Conservation (phyloP, 2,888 invertebrate species). For the Plebejus argus region DNA sequence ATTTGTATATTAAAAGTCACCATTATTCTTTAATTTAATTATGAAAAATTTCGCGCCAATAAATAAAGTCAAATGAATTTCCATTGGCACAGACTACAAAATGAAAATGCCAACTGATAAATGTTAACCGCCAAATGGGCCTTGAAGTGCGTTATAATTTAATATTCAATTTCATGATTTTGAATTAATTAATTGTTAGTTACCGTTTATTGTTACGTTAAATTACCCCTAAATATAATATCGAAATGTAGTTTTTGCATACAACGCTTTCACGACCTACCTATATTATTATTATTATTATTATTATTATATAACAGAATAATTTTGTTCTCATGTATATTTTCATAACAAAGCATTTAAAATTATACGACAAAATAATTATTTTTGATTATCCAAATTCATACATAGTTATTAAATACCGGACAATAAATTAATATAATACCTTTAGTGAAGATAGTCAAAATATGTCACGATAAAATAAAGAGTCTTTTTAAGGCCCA, state of each 20-base stretch:
- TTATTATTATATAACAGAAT: no score
- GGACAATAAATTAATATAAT: no score
- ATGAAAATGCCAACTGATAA: constrained; percentile 20
- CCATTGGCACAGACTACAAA: constrained; percentile 25
- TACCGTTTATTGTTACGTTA: constrained; percentile 16
- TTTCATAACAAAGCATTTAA: no score
- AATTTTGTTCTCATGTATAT: no score
- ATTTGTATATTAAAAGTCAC: background rate
- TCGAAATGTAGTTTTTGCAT: constrained; percentile 11
- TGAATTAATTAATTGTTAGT: constrained; percentile 22
- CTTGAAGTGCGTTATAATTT: constrained; percentile 19
- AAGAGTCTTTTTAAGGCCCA: background rate
- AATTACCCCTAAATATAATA: background rate
- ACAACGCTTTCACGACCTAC: background rate
- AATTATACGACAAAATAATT: background rate
- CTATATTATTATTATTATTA: no score
- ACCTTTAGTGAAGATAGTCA: background rate
- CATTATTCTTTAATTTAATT: background rate
- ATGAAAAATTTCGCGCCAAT: background rate
- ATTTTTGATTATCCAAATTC: no score
- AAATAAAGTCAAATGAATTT: constrained; percentile 4
- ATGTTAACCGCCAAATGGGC: constrained; percentile 23
- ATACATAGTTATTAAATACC: no score
- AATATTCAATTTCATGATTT: constrained; percentile 23
- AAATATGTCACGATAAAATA: background rate